phyloP scores from a whole-genome alignment of 2,113 vertebrate genomes.

The Tachysurus vachellii region DNA sequence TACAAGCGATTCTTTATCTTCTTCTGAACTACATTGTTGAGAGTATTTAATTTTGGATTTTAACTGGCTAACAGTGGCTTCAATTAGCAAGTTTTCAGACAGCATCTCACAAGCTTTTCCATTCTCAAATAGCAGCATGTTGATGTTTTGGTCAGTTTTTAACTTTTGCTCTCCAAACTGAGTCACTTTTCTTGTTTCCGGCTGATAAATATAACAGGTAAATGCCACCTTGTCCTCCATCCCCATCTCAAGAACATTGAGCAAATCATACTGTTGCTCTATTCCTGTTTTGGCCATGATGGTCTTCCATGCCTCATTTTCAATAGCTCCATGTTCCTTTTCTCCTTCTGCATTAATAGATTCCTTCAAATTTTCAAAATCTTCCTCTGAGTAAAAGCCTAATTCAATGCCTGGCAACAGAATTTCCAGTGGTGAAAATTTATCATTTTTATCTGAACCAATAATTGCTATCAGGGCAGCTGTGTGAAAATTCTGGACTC shows the following conservation, averaged over 20 bases:
- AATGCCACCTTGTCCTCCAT: conserved; percentile 30
- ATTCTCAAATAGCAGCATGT: conserved; percentile 42
- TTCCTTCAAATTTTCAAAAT: conserved; percentile 11
- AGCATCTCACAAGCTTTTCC: conserved; percentile 49
- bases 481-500: conserved; percentile 51
- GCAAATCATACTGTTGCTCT: conserved; percentile 43
- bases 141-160: conserved; percentile 31
- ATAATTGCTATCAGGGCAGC: conserved; percentile 27
- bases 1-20: neutral
- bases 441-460: conserved; percentile 12
- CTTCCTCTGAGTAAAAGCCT: conserved; percentile 41
- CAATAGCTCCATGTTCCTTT: neutral
- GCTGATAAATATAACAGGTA: conserved; percentile 37
- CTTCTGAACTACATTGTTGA: neutral
- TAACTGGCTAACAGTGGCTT: neutral
- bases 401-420: conserved; percentile 38
- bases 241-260: conserved; percentile 37
- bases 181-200: conserved; percentile 23
- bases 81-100: conserved; percentile 35
- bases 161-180: conserved; percentile 3
- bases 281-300: conserved; percentile 44
- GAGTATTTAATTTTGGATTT: conserved; percentile 9
- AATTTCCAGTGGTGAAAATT: conserved; percentile 26
- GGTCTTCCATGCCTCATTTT: conserved; percentile 4
- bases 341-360: neutral